A percentile compares a stretch with the other conserved stretches of the same genome.
Conservation (phyloP, 1,140 invertebrate genomes). For the Spodoptera litura region DNA sequence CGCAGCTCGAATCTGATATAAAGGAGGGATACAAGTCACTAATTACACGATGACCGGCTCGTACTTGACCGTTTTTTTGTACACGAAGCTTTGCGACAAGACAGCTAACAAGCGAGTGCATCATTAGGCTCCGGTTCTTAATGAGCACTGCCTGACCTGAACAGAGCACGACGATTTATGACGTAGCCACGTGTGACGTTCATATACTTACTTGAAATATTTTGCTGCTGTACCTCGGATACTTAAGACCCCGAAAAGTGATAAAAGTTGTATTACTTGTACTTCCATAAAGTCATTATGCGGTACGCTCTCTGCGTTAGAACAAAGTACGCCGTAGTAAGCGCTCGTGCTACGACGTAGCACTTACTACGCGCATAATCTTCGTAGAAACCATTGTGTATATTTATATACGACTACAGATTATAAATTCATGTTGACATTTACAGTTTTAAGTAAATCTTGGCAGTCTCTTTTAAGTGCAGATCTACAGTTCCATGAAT, state of each 20-base stretch:
- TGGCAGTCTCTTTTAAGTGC: too few species aligned
- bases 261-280: not conserved
- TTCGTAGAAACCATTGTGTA: not conserved
- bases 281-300: not conserved
- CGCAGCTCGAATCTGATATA: slow-evolving; percentile 36
- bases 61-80: slow-evolving; percentile 52
- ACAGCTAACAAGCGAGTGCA: slow-evolving; percentile 66
- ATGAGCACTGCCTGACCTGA: slow-evolving; percentile 57
- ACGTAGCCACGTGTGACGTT: slow-evolving; percentile 5
- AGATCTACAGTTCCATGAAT: too few species aligned
- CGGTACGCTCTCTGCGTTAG: not conserved
- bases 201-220: not conserved
- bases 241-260: slow-evolving; percentile 5
- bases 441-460: too few species aligned
- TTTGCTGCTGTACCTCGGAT: not conserved
- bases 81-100: slow-evolving; percentile 57
- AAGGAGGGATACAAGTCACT: slow-evolving; percentile 42
- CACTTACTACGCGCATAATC: not conserved
- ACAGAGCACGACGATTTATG: slow-evolving; percentile 7
- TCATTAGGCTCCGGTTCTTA: slow-evolving; percentile 66
- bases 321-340: slow-evolving; percentile 10
- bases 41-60: slow-evolving; percentile 45
- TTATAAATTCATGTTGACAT: too few species aligned
- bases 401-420: too few species aligned
- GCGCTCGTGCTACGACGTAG: slow-evolving; percentile 2